Percentiles rank a stretch among this genome's conserved stretches.
phyloP scores from a whole-genome alignment of 2,888 invertebrate genomes.

The Torymus tubicola region DNA sequence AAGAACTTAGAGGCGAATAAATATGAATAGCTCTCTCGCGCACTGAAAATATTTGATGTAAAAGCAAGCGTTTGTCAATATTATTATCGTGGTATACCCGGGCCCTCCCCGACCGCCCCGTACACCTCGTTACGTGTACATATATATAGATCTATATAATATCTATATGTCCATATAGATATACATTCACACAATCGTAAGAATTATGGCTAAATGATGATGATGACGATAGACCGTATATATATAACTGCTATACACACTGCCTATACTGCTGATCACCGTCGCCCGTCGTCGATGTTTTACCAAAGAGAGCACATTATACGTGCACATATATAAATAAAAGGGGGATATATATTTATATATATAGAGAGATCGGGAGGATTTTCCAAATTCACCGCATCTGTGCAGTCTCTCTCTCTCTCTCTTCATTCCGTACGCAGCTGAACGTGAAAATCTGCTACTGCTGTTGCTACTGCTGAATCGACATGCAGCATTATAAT shows the following conservation, averaged over 20 bases:
- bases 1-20: conserved; percentile 57
- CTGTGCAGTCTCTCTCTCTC: too few relatives aligned
- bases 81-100: conserved; percentile 50
- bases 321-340: not conserved
- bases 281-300: not conserved
- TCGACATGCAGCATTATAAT: not conserved
- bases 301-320: not conserved
- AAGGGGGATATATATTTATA: too few relatives aligned
- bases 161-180: too few relatives aligned
- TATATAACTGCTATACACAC: too few relatives aligned
- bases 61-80: conserved; percentile 56
- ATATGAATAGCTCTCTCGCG: conserved; percentile 47
- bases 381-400: conserved; percentile 16
- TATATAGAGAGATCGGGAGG: not conserved
- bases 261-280: not conserved
- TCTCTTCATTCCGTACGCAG: too few relatives aligned
- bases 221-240: not conserved
- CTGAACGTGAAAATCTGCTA: too few relatives aligned
- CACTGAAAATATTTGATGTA: conserved; percentile 55
- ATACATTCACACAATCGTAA: not conserved
- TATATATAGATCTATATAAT: too few relatives aligned
- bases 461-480: not conserved
- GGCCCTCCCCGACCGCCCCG: not conserved
- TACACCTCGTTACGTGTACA: not conserved
- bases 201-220: conserved; percentile 42